Evolutionary conservation across 1,140 invertebrate species (phyloP).

Genomic region (Pogonognathellus flavescens): DNA sequence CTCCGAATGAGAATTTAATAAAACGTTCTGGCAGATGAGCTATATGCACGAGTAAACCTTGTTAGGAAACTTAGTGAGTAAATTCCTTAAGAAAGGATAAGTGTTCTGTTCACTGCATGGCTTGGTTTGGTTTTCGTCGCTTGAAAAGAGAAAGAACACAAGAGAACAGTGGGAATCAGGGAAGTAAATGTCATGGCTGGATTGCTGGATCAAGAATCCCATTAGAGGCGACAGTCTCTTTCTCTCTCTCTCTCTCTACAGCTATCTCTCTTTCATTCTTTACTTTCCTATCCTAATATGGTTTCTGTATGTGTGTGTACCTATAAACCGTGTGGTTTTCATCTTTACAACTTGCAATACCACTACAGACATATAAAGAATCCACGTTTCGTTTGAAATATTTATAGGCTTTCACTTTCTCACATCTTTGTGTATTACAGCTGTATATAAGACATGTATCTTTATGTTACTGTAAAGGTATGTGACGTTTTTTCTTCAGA

Average conservation of each 20-base stretch:
- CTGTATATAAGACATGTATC: too few species aligned
- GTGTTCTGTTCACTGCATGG: slow-evolving; percentile 8
- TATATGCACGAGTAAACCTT: slow-evolving; percentile 32
- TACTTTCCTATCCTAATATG: not conserved
- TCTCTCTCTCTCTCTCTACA: not conserved
- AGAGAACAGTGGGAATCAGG: slow-evolving; percentile 30
- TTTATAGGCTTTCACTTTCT: too few species aligned
- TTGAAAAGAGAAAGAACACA: slow-evolving; percentile 21
- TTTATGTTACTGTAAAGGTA: too few species aligned
- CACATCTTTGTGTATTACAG: too few species aligned
- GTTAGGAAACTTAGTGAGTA: slow-evolving; percentile 10
- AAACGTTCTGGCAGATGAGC: slow-evolving; percentile 23
- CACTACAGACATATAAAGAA: too few species aligned
- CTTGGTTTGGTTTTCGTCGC: not conserved
- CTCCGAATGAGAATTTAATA: slow-evolving; percentile 37
- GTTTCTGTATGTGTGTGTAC: not conserved
- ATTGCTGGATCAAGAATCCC: slow-evolving; percentile 47
- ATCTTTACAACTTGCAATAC: too few species aligned
- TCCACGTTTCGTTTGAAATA: too few species aligned
- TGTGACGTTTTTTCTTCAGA: too few species aligned
- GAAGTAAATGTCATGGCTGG: slow-evolving; percentile 35
- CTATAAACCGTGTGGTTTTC: too few species aligned
- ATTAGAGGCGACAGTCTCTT: not conserved
- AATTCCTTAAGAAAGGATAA: slow-evolving; percentile 43
- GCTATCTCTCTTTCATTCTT: slow-evolving; percentile 15